phyloP scores from a whole-genome alignment of 2,888 invertebrate genomes.

The Pimpla rufipes region DNA sequence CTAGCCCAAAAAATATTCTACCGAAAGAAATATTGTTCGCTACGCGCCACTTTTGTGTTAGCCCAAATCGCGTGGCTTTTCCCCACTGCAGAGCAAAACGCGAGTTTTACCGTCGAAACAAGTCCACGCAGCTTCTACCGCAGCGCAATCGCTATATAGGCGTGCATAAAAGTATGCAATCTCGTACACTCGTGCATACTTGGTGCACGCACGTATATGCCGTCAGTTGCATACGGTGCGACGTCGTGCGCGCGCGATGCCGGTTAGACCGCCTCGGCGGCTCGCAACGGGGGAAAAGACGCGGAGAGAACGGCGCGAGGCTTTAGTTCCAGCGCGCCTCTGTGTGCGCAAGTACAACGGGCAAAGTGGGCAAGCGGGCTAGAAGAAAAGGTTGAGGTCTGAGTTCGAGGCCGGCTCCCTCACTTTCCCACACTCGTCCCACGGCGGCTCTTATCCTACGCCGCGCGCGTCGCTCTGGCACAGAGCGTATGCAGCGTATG shows the following conservation, averaged over 20 bases:
- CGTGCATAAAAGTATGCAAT: slow-evolving; percentile 4
- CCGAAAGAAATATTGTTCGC: no score
- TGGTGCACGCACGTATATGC: no score
- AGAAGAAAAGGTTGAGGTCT: slow-evolving; percentile 83
- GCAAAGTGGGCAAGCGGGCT: slow-evolving; percentile 49
- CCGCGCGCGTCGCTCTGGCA: slow-evolving; percentile 3
- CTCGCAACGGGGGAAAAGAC: slow-evolving; percentile 49
- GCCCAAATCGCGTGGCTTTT: no score
- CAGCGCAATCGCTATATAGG: neutral
- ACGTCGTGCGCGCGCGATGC: slow-evolving; percentile 70
- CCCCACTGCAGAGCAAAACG: no score
- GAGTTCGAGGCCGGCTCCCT: slow-evolving; percentile 84
- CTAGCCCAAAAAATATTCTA: no score
- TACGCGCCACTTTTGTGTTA: no score
- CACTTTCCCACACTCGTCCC: slow-evolving; percentile 82
- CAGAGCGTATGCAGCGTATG: slow-evolving; percentile 57
- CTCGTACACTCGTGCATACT: slow-evolving; percentile 7
- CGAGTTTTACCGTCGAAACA: no score
- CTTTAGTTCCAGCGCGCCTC: no score
- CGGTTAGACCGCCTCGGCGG: slow-evolving; percentile 63
- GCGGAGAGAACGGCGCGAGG: slow-evolving; percentile 45
- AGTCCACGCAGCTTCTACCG: neutral
- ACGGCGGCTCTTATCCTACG: slow-evolving; percentile 54
- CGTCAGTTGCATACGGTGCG: slow-evolving; percentile 52
- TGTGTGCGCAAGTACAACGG: slow-evolving; percentile 9